Evolutionary conservation across 2,113 vertebrate species (phyloP), one percentile per base, ranked within the genome.

Genomic region (Gallinago paraguaiae): DNA sequence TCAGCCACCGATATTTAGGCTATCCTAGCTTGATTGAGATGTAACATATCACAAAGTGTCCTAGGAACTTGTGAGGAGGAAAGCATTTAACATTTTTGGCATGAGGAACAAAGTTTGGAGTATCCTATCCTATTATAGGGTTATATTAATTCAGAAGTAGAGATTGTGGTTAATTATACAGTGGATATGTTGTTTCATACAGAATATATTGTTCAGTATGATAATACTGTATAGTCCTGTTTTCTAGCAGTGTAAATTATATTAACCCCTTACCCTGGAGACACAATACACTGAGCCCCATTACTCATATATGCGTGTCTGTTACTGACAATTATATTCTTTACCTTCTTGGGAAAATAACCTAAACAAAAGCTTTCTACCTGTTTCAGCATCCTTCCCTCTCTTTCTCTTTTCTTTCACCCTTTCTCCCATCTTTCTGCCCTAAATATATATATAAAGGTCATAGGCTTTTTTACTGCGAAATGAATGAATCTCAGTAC

Each of bases 401-500:
- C 11, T 86, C 37, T 23, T 70, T 27, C 37, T 53, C 16, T 74
- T 92, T 86, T 79, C 30, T 37, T 80, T 69, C 31, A 51, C 19
- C 30, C 9, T 70, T 85, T 93, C 15, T 23, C 43, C 43, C 18
- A 12, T 89, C 25, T 91, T 96, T 94, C 70, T 93, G 46, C 12
- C 45, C 53, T 51, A 85, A 59, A 78, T 83, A 85, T 53, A 85
- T 53, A 80, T 61, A 22, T 45, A 84, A 94, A 95, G 81, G 82
- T 84, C 83, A 94, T 78, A 74, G 5, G 28, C 46, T 12, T 90
- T 92, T 94, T 88, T 54, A 48, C 89, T 82, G 68, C 57, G 90
- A 88, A 97, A 96, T 91, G 93, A 92, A 96, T 94, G 95, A 93
- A 92, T 93, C 67, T 94, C 71, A 53, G 76, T 93, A 93, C 92